phyloP scores from a whole-genome alignment of 2,113 vertebrate species.

The Thymallus thymallus region DNA sequence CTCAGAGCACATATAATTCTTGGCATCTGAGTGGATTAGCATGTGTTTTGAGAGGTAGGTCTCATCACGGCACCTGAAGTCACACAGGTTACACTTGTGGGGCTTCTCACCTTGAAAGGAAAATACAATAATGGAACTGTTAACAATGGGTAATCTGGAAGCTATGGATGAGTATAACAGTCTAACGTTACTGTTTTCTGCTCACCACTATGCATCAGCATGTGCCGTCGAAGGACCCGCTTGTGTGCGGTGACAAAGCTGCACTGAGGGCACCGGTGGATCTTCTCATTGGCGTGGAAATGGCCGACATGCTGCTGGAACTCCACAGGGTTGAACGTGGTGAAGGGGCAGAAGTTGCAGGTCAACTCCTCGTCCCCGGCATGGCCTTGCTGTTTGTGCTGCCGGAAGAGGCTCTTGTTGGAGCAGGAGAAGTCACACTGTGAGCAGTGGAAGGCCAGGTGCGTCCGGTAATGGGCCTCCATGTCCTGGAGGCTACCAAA shows the following conservation, averaged over 20 bases:
- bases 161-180: background rate
- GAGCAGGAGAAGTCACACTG: conserved; percentile 92
- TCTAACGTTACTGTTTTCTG: background rate
- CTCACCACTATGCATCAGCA: conserved; percentile 89
- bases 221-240: conserved; percentile 89
- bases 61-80: conserved; percentile 92
- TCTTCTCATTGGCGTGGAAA: conserved; percentile 92
- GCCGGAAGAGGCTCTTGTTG: conserved; percentile 87
- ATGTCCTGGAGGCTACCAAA: conserved; percentile 80
- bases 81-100: conserved; percentile 90
- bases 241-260: conserved; percentile 89
- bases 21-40: conserved; percentile 88
- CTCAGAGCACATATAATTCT: conserved; percentile 96
- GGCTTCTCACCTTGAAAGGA: conserved; percentile 86
- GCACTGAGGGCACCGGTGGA: conserved; percentile 88
- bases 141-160: background rate
- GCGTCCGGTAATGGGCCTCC: conserved; percentile 86
- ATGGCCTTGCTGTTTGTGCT: conserved; percentile 89
- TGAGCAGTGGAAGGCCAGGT: conserved; percentile 92
- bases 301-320: conserved; percentile 86
- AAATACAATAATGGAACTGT: background rate
- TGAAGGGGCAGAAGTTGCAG: conserved; percentile 87
- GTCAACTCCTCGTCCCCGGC: conserved; percentile 78
- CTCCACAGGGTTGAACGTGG: conserved; percentile 90
- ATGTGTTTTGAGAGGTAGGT: conserved; percentile 97